Conservation (phyloP, 2,888 invertebrate species). For the Drosophila kokeensis region DNA sequence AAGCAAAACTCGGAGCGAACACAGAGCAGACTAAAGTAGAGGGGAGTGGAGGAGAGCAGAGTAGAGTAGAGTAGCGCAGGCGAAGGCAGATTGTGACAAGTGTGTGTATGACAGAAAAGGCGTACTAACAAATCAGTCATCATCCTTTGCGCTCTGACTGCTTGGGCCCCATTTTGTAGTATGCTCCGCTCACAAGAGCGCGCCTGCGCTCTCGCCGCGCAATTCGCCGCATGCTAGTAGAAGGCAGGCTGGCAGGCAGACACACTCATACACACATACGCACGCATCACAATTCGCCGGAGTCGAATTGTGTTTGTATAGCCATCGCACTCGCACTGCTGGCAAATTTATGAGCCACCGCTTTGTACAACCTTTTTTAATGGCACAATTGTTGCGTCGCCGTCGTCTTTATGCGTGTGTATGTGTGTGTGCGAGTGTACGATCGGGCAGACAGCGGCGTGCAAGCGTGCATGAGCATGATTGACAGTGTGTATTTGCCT, state of each 20-base stretch:
- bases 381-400: slow-evolving; percentile 83
- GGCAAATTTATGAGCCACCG: slow-evolving; percentile 63
- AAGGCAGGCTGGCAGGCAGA: slow-evolving; percentile 13
- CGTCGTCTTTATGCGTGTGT: slow-evolving; percentile 39
- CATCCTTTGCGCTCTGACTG: slow-evolving; percentile 71
- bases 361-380: slow-evolving; percentile 74
- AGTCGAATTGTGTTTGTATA: slow-evolving; percentile 55
- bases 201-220: slow-evolving; percentile 66
- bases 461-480: slow-evolving; percentile 65
- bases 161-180: slow-evolving; percentile 65
- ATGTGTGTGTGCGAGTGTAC: slow-evolving; percentile 56
- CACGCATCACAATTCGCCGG: slow-evolving; percentile 52
- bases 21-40: slow-evolving; percentile 38
- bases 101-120: slow-evolving; percentile 84
- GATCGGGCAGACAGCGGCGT: slow-evolving; percentile 59
- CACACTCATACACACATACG: slow-evolving; percentile 16
- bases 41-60: slow-evolving; percentile 34
- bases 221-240: slow-evolving; percentile 55
- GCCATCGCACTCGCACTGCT: slow-evolving; percentile 70
- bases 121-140: slow-evolving; percentile 85
- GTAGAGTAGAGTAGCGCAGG: slow-evolving; percentile 42
- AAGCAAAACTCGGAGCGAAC: slow-evolving; percentile 41
- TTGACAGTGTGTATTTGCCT: slow-evolving; percentile 86
- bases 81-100: slow-evolving; percentile 69
- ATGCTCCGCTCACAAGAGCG: slow-evolving; percentile 56